phyloP scores from a whole-genome alignment of 2,888 invertebrate genomes.

The Trissoscelio sp. region DNA sequence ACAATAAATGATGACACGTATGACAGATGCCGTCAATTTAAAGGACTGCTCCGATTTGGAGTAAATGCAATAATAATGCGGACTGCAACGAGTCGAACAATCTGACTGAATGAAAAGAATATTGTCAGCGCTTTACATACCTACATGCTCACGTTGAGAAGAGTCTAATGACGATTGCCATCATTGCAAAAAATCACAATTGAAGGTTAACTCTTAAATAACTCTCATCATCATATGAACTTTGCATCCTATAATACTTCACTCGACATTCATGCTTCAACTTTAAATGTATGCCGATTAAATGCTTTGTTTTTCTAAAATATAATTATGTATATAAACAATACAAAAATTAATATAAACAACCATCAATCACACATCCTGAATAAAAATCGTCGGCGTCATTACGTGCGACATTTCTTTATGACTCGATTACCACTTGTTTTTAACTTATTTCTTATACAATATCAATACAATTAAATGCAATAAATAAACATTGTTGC shows the following conservation, averaged over 20 bases:
- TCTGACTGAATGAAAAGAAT: conserved; percentile 43
- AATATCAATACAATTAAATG: conserved; percentile 49
- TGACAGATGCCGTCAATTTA: conserved; percentile 26
- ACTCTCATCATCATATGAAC: conserved; percentile 61
- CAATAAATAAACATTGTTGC: conserved; percentile 62
- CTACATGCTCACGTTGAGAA: conserved; percentile 60
- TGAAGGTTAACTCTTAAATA: conserved; percentile 66
- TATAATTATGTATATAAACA: conserved; percentile 51
- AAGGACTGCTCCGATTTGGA: conserved; percentile 26
- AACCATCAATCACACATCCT: conserved; percentile 40
- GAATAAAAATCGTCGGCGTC: neutral
- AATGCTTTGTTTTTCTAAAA: conserved; percentile 16
- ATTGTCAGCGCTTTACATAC: conserved; percentile 51
- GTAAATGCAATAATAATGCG: conserved; percentile 20
- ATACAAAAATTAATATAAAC: conserved; percentile 52
- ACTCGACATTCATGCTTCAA: conserved; percentile 17
- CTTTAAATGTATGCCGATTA: conserved; percentile 25
- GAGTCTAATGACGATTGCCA: conserved; percentile 62
- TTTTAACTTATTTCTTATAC: conserved; percentile 39
- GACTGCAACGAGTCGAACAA: conserved; percentile 8
- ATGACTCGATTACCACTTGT: conserved; percentile 22
- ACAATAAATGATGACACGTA: conserved; percentile 5
- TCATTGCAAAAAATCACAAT: conserved; percentile 66
- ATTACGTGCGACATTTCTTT: conserved; percentile 13
- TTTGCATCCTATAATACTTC: conserved; percentile 46